A percentile compares a stretch with the other conserved stretches of the same genome.
Conservation (phyloP, 2,797 vertebrate genomes). For the Prunella strophiata region DNA sequence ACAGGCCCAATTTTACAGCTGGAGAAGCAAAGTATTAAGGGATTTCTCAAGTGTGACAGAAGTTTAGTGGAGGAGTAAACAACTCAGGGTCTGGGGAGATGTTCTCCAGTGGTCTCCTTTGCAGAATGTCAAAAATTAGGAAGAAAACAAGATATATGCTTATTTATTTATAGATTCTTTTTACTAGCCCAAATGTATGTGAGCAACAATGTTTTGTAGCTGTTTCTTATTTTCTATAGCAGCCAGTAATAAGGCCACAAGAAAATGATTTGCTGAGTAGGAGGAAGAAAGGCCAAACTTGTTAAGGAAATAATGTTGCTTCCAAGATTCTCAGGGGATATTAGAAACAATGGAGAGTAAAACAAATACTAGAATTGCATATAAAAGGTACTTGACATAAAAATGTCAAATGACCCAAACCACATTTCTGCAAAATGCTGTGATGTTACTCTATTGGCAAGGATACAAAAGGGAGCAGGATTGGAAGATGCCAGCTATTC, state of each 20-base stretch:
- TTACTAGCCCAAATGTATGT: background rate
- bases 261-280: constrained; percentile 17
- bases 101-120: background rate
- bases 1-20: background rate
- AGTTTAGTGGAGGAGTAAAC: background rate
- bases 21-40: background rate
- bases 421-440: constrained; percentile 34
- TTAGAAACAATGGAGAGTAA: constrained; percentile 62
- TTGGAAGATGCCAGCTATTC: constrained; percentile 30
- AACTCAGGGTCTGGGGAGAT: background rate
- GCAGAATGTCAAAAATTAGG: background rate
- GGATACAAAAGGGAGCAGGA: background rate
- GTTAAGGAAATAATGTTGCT: constrained; percentile 66
- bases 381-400: constrained; percentile 56
- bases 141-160: background rate
- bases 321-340: constrained; percentile 64
- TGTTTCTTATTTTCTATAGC: background rate
- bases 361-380: constrained; percentile 54
- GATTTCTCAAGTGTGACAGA: background rate
- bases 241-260: background rate
- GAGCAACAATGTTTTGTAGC: background rate
- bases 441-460: constrained; percentile 28
- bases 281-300: constrained; percentile 68
- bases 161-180: background rate
- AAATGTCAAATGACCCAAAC: background rate